phyloP scores from a whole-genome alignment of 1,140 invertebrate genomes.

The Drosophila ficusphila region DNA sequence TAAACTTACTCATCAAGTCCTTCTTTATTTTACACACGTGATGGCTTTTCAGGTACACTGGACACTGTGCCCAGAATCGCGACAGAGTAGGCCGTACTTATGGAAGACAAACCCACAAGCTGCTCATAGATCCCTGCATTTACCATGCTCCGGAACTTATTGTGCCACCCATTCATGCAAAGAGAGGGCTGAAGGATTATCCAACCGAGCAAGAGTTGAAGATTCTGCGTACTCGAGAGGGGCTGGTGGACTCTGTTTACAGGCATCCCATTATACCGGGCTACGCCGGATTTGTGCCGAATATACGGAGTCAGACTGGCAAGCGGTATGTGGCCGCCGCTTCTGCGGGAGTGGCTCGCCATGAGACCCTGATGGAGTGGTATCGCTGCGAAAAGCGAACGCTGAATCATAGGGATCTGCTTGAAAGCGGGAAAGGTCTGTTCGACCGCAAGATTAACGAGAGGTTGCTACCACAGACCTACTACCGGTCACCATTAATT shows the following conservation, averaged over 20 bases:
- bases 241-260: constrained; percentile 87
- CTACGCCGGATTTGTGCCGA: constrained; percentile 89
- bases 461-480: constrained; percentile 86
- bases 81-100: constrained; percentile 89
- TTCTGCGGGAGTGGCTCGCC: constrained; percentile 88
- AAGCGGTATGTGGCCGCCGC: constrained; percentile 88
- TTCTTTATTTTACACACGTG: background rate
- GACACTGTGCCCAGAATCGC: constrained; percentile 89
- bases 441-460: constrained; percentile 86
- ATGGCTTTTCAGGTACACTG: constrained; percentile 87
- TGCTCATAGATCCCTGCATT: constrained; percentile 89
- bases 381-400: constrained; percentile 85
- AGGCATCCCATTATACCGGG: constrained; percentile 89
- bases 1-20: too few species aligned
- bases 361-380: constrained; percentile 87
- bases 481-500: constrained; percentile 88
- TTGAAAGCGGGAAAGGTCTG: constrained; percentile 86
- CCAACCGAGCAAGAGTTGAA: constrained; percentile 87
- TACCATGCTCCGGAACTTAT: constrained; percentile 88
- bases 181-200: constrained; percentile 86
- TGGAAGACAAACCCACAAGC: constrained; percentile 88
- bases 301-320: constrained; percentile 86
- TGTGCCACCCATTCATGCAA: constrained; percentile 86
- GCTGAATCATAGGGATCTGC: constrained; percentile 85
- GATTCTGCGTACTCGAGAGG: constrained; percentile 86